These are phyloP conservation scores for Bergia puertoricense DNA, from an alignment of 92 coral and sea anemone species.

Conservation along the genomic window DNA sequence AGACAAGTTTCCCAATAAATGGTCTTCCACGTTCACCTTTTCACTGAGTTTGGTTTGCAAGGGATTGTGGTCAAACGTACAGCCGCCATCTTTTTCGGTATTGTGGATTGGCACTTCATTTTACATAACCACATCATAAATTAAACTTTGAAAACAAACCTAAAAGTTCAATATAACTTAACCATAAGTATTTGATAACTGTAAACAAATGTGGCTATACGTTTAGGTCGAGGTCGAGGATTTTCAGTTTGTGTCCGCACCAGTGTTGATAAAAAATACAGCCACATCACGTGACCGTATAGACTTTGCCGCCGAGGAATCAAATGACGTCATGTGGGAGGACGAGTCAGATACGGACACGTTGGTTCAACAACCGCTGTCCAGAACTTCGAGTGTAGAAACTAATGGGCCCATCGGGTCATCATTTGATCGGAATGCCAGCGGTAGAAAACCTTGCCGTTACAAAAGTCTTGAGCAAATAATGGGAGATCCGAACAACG, in stretches of 20 bases:
- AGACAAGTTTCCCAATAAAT: no score
- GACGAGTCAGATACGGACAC: conserved; percentile 78
- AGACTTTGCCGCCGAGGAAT: conserved; percentile 66
- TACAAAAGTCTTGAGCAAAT: conserved; percentile 77
- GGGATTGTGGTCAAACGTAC: no score
- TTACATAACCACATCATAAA: no score
- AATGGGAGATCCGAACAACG: conserved; percentile 48
- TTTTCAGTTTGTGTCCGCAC: conserved; percentile 77
- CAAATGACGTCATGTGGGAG: conserved; percentile 87
- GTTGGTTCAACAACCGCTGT: conserved; percentile 60
- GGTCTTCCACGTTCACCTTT: no score
- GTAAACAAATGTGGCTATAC: conserved; percentile 33
- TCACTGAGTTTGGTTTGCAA: no score
- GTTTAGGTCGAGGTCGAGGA: conserved; percentile 65
- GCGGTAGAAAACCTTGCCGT: conserved; percentile 66
- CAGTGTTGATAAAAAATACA: conserved; percentile 54
- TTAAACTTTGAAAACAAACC: background rate
- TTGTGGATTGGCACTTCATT: background rate
- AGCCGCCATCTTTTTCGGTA: no score
- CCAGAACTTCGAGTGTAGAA: conserved; percentile 45
- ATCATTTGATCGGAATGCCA: conserved; percentile 75
- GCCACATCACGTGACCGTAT: conserved; percentile 79
- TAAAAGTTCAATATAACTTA: background rate
- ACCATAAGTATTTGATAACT: conserved; percentile 31
- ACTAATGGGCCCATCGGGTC: conserved; percentile 30